Evolutionary conservation across 92 coral and sea anemone species (phyloP).

Genomic region (Metridium senile): DNA sequence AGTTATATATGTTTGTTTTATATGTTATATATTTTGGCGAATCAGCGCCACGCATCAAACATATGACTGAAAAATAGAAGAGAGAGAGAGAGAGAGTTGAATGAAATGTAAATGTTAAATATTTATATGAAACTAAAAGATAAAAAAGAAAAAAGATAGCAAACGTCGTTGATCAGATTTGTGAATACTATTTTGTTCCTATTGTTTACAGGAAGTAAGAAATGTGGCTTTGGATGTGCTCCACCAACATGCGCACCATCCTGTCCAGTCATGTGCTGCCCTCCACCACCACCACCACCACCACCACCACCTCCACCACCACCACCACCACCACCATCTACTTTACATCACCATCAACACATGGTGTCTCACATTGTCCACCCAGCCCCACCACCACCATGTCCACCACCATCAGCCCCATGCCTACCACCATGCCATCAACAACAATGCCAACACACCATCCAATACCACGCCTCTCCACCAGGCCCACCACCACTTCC

Average conservation of each 20-base stretch:
- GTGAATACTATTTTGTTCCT: neutral
- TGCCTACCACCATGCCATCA: slow-evolving; percentile 84
- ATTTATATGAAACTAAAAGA: neutral
- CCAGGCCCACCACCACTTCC: slow-evolving; percentile 80
- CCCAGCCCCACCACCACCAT: slow-evolving; percentile 90
- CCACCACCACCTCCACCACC: slow-evolving; percentile 83
- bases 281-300: slow-evolving; percentile 90
- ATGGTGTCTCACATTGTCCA: slow-evolving; percentile 46
- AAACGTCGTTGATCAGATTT: too few relatives aligned
- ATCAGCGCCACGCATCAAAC: too few relatives aligned
- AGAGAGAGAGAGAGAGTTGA: too few relatives aligned
- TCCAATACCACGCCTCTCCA: slow-evolving; percentile 71
- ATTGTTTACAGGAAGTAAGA: slow-evolving; percentile 25
- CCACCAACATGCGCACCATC: slow-evolving; percentile 79
- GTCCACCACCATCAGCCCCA: slow-evolving; percentile 82
- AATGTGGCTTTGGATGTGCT: slow-evolving; percentile 81
- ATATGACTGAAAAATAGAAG: too few relatives aligned
- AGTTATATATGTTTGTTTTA: too few relatives aligned
- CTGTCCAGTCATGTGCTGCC: slow-evolving; percentile 71
- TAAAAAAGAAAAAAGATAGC: neutral
- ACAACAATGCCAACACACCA: slow-evolving; percentile 41
- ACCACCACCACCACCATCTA: slow-evolving; percentile 77
- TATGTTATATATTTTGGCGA: too few relatives aligned
- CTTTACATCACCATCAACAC: slow-evolving; percentile 28
- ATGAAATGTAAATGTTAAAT: too few relatives aligned